Base-by-base conservation (phyloP, 2,888 invertebrate species). In the Calameuta idolon region DNA sequence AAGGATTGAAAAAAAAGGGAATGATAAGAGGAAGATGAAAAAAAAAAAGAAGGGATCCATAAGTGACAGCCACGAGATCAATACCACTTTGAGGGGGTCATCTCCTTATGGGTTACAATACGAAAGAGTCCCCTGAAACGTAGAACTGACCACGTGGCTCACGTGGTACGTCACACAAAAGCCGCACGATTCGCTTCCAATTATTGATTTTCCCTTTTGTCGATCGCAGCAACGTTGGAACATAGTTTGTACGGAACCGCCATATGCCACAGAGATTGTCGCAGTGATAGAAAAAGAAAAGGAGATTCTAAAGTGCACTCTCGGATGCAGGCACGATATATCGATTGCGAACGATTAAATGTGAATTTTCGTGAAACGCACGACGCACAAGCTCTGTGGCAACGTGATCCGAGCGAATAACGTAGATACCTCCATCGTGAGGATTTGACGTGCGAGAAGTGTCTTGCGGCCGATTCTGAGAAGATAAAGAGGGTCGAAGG, bases 401-500 rank as follows among this genome's bases (percentile, higher is more conserved):
- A 69, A 34, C 15, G 35, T n/a, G 69, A n/a, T 76, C 34, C 76
- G 33, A 68, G 76, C 33, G 34, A 79, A 73, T 76, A 37, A 69
- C 76, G 76, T 80, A 79, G 74, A 84, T 90, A 90, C 89, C 90
- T 89, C 89, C 85, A 80, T 82, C 85, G 87, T 87, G 89, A 89
- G 83, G 86, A 81, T 88, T 84, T 81, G 82, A 81, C 81, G 85
- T 83, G 80, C 84, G 87, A 85, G 87, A 89, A 84, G 89, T 86
- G 77, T 86, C 84, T 82, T 83, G 85, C 75, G 77, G 31, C 55
- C 9, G 23, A 33, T 31, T 83, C 81, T 84, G 84, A 82, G 85
- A 82, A 83, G 86, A 85, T 80, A 92, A 88, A 78, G 88, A 93
- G 91, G 95, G 94, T 91, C 92, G 93, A 92, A 96, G 93, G 87